Base-by-base conservation (phyloP, 2,888 invertebrate species). In the Apodemia duryi region DNA sequence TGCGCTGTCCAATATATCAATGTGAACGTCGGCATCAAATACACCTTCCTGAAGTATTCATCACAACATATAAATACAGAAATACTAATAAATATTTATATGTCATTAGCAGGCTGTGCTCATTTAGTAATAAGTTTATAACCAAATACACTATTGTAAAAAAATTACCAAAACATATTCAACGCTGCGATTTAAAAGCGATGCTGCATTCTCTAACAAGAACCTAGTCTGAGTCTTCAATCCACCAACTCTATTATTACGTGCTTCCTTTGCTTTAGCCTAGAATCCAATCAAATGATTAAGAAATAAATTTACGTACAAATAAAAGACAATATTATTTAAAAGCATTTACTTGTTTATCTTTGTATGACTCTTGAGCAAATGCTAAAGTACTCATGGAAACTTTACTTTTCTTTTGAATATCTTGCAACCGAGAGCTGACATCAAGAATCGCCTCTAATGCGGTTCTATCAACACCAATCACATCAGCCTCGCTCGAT, bases 121-220 rank as follows among this genome's bases (percentile, higher is more conserved):
- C n/a, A 51, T 21, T 21, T 21, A 51, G 21, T 2, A 1, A 21
- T 21, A 21, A 21, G 4, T 2, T 13, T 32, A 32, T 5, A 32
- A 32, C 29, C 3, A n/a, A 32, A 11, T 41, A 6, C 9, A 11
- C 35, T 6, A 41, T 11, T 1, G 54, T 51, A 57, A 28, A 65
- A 41, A 11, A 60, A 63, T 82, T 81, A 91, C 91, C 83, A 95
- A 87, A 2, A 95, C 88, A 70, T 93, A 92, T 38, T 93, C 93
- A 11, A 85, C 71, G n/a, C 93, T 83, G 65, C 91, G 84, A 73
- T 93, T 89, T 68, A 94, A 82, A 72, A 93, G 88, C 41, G 91
- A 84, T 9, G 95, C 94, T 43, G 94, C 94, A 77, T 94, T 93
- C 73, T 95, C 95, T 68, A 96, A 83, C 1, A 97, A 83, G 80